A percentile compares a stretch with the other conserved stretches of the same genome.
Conservation (phyloP, 2,113 vertebrate genomes). For the human region GRCh38 chr17:58457501-58458000, state of each 20-base stretch:
- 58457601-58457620: too few species aligned
- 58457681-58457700: background rate
- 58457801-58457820: conserved; percentile 4
- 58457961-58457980: background rate
- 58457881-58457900: background rate
- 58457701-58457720: background rate
- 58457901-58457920: background rate
- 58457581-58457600: too few species aligned
- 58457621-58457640: background rate
- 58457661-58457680: conserved; percentile 21
- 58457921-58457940: background rate
- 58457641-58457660: background rate
- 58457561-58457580: too few species aligned
- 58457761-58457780: background rate
- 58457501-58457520: too few species aligned
- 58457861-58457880: background rate
- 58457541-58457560: too few species aligned
- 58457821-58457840: background rate
- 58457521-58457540: too few species aligned
- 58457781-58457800: conserved; percentile 4
- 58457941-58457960: background rate
- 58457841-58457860: conserved; percentile 35
- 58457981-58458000: conserved; percentile 20
- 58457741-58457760: background rate
- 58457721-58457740: background rate